Conservation (phyloP, 2,113 vertebrate genomes). For the Notarius lentiginosus region DNA sequence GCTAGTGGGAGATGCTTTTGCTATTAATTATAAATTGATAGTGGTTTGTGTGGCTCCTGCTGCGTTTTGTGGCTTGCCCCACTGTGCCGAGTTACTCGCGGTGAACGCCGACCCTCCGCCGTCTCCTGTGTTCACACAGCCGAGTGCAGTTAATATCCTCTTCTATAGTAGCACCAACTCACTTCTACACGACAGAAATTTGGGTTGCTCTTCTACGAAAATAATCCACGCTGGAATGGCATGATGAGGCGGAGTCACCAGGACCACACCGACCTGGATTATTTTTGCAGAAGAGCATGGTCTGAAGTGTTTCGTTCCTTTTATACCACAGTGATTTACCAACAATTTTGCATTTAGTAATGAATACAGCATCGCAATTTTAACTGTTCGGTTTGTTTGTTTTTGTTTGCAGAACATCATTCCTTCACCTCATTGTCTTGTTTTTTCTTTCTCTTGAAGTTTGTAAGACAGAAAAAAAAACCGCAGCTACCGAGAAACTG, state of each 20-base stretch:
- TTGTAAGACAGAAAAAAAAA: neutral
- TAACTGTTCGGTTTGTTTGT: neutral
- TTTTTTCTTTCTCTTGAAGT: neutral
- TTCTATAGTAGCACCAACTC: neutral
- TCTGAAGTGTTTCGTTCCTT: neutral
- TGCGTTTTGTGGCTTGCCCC: neutral
- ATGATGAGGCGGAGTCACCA: neutral
- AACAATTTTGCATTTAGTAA: neutral
- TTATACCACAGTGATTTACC: neutral
- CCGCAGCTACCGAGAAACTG: neutral
- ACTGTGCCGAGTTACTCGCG: neutral
- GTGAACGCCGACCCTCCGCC: slow-evolving; percentile 2
- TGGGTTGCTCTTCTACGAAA: neutral
- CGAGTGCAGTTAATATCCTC: neutral
- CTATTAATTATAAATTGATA: slow-evolving; percentile 30
- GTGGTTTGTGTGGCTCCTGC: neutral
- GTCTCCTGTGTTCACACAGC: neutral
- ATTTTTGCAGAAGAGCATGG: neutral
- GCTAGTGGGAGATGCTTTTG: slow-evolving; percentile 23
- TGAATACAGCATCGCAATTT: neutral
- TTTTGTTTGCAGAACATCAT: neutral
- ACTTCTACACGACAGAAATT: neutral
- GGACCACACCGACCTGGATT: neutral
- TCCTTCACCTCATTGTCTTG: neutral
- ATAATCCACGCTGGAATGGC: neutral